These are phyloP conservation scores for Numenius arquata DNA, from an alignment of 2,113 vertebrate species.

Conservation along the genomic window DNA sequence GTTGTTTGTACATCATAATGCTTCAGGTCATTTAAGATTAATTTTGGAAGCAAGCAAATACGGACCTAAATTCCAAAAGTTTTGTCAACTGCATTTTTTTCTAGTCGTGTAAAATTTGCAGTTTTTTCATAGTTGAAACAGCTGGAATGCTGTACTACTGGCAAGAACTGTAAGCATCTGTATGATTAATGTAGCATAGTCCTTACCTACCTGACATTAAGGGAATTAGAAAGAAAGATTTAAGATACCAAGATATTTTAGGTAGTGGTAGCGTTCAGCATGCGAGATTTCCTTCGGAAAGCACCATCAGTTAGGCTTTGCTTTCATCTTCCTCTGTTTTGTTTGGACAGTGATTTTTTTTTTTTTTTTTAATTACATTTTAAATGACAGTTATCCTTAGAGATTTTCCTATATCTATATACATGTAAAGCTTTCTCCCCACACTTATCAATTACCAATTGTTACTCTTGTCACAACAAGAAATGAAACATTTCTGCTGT, in stretches of 20 bases:
- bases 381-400: not conserved
- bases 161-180: not conserved
- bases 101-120: not conserved
- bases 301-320: not conserved
- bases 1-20: not conserved
- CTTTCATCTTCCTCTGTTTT: conserved; percentile 10
- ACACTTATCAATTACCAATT: conserved; percentile 1
- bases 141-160: not conserved
- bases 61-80: not conserved
- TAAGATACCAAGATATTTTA: not conserved
- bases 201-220: not conserved
- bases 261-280: not conserved
- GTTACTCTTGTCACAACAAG: conserved; percentile 30
- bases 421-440: not conserved
- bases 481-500: not conserved
- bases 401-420: not conserved
- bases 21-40: not conserved
- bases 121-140: conserved; percentile 21
- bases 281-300: not conserved
- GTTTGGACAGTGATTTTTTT: not conserved
- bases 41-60: not conserved
- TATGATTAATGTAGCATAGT: not conserved
- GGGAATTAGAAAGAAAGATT: not conserved
- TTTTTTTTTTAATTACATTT: not conserved
- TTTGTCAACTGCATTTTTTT: not conserved